These are phyloP conservation scores for Lamellibrachia satsuma DNA, from an alignment of 2,888 invertebrate genomes.

Conservation along the genomic window DNA sequence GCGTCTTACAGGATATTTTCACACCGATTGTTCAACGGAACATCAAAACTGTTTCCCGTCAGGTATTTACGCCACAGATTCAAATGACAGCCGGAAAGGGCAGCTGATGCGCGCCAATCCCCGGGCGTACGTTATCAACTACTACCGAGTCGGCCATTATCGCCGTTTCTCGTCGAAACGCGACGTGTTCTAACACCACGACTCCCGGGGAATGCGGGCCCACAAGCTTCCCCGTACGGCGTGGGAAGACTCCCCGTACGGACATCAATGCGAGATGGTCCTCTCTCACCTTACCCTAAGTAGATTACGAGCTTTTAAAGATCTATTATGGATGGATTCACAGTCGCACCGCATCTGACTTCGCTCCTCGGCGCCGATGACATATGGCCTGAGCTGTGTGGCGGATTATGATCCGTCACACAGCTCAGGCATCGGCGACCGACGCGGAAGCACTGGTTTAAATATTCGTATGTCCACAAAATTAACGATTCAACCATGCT, in stretches of 20 bases:
- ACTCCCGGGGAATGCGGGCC: not conserved
- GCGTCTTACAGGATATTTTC: not conserved
- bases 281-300: not conserved
- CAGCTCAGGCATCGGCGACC: not conserved
- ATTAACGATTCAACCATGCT: no score
- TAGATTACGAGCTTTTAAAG: constrained; percentile 13
- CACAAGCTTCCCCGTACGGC: not conserved
- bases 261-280: not conserved
- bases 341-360: not conserved
- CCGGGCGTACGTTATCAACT: constrained; percentile 10
- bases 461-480: no score
- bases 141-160: not conserved
- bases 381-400: not conserved
- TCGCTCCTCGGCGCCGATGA: not conserved
- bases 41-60: not conserved
- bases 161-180: not conserved
- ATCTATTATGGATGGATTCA: constrained; percentile 3
- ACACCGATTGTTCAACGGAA: not conserved
- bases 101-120: not conserved
- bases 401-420: not conserved
- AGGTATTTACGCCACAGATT: constrained; percentile 1
- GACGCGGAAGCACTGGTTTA: no score
- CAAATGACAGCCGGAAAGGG: not conserved
- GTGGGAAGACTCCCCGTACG: not conserved
- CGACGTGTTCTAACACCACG: not conserved